Evolutionary conservation across 2,113 vertebrate genomes (phyloP), one percentile per base, ranked within the genome.

Genomic region (Monopterus albus): DNA sequence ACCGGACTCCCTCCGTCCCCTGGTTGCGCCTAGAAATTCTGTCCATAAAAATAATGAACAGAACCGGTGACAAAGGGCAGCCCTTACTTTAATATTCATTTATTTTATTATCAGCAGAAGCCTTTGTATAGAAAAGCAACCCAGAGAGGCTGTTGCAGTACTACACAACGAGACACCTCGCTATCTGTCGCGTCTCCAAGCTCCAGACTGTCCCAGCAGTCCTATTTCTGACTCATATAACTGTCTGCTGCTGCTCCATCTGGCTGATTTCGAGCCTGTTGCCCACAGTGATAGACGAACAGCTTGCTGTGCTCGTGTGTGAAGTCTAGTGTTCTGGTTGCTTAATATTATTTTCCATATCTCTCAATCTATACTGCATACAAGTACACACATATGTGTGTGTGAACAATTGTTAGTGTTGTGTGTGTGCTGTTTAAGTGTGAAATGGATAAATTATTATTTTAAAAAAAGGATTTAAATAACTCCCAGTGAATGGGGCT

Each of bases 211-310:
- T 33, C 52, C 35, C 35, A 35, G 25, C 12, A 42, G 49, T 67
- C 51, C 45, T 69, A 61, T 56, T 73, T 60, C 18, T 21, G 68
- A 17, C 53, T 75, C 73, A 26, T 70, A 26, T 61, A 59, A n/a
- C 68, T 64, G 76, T 79, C 76, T 64, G 33, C 62, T 45, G 39
- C 64, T 66, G 68, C 31, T 56, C 50, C 23, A 13, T 28, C 26
- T 21, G 47, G 50, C n/a, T 72, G 65, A 78, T 85, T 84, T 53
- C 53, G 12, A 57, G 53, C 6, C 35, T 7, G 21, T 29, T 43
- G 36, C 21, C 36, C n/a, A 39, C 68, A 26, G 0, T 50, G 46
- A 53, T 21, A 2, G 17, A 12, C 50, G 21, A 12, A 31, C 31
- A 36, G 46, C 40, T 51, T 36, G 21, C 46, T 39, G 46, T 31